Evolutionary conservation across 2,888 invertebrate species (phyloP).

Genomic region (Scaptomyza polygonia): DNA sequence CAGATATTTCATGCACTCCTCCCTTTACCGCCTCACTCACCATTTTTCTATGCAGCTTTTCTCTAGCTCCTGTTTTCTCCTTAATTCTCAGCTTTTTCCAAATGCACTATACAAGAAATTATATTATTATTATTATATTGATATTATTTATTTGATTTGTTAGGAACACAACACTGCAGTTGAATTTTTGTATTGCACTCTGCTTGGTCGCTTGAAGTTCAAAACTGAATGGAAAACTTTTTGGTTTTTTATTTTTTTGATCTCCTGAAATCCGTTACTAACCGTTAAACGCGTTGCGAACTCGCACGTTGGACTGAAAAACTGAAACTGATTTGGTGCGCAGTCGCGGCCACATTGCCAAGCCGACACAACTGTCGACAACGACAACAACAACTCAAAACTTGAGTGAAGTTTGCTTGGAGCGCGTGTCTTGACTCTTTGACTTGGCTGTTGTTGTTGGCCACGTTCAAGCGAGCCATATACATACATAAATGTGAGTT

Average conservation of each 20-base stretch:
- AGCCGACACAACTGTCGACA: constrained; percentile 34
- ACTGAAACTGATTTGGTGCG: constrained; percentile 83
- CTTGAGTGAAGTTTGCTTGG: constrained; percentile 47
- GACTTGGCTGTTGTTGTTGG: constrained; percentile 5
- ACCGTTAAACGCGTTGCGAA: constrained; percentile 76
- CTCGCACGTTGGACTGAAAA: constrained; percentile 84
- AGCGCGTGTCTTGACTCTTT: constrained; percentile 19
- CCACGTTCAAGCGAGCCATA: constrained; percentile 52
- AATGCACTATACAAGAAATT: constrained; percentile 20
- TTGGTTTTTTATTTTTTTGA: not conserved
- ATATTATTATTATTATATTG: constrained; percentile 1
- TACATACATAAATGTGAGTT: constrained; percentile 4
- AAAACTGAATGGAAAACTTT: not conserved
- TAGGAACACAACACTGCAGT: constrained; percentile 19
- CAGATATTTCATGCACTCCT: too few relatives aligned
- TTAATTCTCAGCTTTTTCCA: constrained; percentile 1
- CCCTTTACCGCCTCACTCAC: too few relatives aligned
- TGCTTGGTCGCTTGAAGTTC: constrained; percentile 20
- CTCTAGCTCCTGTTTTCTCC: not conserved
- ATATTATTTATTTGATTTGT: not conserved
- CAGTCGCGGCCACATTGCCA: constrained; percentile 76
- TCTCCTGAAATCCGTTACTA: constrained; percentile 51
- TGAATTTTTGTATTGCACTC: constrained; percentile 15
- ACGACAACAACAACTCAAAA: constrained; percentile 37
- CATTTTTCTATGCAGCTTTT: constrained; percentile 52